Evolutionary conservation across 2,113 vertebrate species (phyloP), one percentile per base, ranked within the genome.

Genomic region (Charadrius vociferus): DNA sequence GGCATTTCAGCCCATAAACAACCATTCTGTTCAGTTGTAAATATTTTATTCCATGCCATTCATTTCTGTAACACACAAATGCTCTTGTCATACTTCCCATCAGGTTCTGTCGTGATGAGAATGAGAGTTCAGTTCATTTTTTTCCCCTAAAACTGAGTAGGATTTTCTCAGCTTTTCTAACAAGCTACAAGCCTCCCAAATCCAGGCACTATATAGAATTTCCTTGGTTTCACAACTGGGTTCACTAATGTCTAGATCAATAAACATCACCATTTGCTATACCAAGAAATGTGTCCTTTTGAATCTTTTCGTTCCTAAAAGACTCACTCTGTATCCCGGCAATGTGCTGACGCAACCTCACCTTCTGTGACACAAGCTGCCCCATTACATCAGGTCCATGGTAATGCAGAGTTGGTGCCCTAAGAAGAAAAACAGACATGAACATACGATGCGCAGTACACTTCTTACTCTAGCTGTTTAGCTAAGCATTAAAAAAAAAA

Each of bases 31-130:
- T 89, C 43, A 66, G 36, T 5, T 43, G 34, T 87, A 93, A 94
- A 34, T 56, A 52, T 89, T 87, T 95, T 65, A 75, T 79, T 66
- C 66, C 30, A 65, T 37, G 58, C 2, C 50, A 53, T 85, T 95
- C 43, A 80, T 91, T 84, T 85, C 41, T 91, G 58, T 75, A 85
- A 79, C 2, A 29, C 74, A 86, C 65, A 91, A 95, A 72, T 37
- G 52, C 34, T 89, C 90, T 91, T 94, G 65, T 87, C 52, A 27
- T 75, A 19, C 34, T 94, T 83, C 39, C 39, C 74, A 39, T 81
- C 58, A 89, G 49, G 34, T 89, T 86, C 53, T 89, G 80, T 63
- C 61, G 79, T 49, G 30, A 62, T 22, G 3, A 81, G 34, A 93
- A 81, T 17, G 43, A 56, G 29, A 68, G 17, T 18, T 52, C 27